Percentiles rank a stretch among this genome's conserved stretches.
These are phyloP conservation scores for Dermatemys mawii DNA, from an alignment of 2,113 vertebrate genomes.

Conservation along the genomic window DNA sequence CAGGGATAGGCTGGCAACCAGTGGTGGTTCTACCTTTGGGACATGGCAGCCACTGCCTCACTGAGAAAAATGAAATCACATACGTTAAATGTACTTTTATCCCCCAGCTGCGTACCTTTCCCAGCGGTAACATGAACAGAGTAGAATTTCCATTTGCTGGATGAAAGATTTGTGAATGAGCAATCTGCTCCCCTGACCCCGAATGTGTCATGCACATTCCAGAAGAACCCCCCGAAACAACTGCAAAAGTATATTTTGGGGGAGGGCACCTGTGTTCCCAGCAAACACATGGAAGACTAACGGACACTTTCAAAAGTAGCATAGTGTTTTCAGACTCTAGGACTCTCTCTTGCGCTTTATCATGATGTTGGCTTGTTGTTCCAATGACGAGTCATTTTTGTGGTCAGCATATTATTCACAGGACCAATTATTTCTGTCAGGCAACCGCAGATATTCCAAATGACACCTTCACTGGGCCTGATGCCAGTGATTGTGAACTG, in stretches of 20 bases:
- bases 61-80: conserved; percentile 33
- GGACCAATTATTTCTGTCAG: conserved; percentile 25
- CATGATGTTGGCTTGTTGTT: conserved; percentile 12
- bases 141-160: not conserved
- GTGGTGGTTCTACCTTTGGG: not conserved
- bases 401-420: not conserved
- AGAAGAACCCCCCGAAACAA: conserved; percentile 22
- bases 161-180: conserved; percentile 16
- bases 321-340: not conserved
- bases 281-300: not conserved
- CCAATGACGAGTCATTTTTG: not conserved
- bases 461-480: not conserved
- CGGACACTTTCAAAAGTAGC: not conserved
- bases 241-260: conserved; percentile 26
- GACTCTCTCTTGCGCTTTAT: not conserved
- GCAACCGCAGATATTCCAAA: not conserved
- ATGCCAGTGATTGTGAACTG: not conserved
- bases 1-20: conserved; percentile 12
- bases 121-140: not conserved
- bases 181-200: conserved; percentile 1
- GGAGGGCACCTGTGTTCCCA: not conserved
- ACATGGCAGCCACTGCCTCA: conserved; percentile 8
- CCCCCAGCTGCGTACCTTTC: conserved; percentile 41
- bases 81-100: conserved; percentile 33
- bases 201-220: not conserved